Evolutionary conservation across 2,797 vertebrate genomes (phyloP).

Genomic region (Eulemur mongoz): DNA sequence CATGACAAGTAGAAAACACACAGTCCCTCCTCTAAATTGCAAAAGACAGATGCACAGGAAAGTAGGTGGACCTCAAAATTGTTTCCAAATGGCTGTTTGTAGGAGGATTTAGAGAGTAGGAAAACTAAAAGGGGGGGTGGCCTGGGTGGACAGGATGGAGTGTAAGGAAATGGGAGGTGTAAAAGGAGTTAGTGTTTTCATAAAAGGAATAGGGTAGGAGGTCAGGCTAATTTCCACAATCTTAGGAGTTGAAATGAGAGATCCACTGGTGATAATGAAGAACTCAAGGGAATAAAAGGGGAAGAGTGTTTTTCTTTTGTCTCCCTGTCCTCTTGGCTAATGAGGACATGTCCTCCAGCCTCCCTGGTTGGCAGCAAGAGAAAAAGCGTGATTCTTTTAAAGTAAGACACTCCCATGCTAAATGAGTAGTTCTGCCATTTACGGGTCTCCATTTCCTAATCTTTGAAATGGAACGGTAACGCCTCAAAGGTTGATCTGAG

Average conservation of each 20-base stretch:
- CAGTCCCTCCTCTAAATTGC: conserved; percentile 67
- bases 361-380: not conserved
- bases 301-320: not conserved
- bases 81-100: conserved; percentile 70
- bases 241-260: not conserved
- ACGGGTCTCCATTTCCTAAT: conserved; percentile 24
- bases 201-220: conserved; percentile 46
- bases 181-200: conserved; percentile 52
- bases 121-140: not conserved
- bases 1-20: conserved; percentile 73
- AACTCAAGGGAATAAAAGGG: not conserved
- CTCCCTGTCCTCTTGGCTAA: not conserved
- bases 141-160: not conserved
- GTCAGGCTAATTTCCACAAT: conserved; percentile 40
- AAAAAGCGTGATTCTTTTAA: not conserved
- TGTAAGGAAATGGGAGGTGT: not conserved
- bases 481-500: conserved; percentile 42
- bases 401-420: not conserved
- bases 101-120: conserved; percentile 54
- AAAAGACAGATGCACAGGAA: conserved; percentile 66
- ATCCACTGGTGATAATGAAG: not conserved
- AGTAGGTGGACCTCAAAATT: conserved; percentile 68
- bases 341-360: not conserved
- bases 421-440: conserved; percentile 43
- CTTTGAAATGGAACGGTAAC: conserved; percentile 32